Conservation (phyloP, 64 coral and sea anemone species). For the Montipora capricornis region DNA sequence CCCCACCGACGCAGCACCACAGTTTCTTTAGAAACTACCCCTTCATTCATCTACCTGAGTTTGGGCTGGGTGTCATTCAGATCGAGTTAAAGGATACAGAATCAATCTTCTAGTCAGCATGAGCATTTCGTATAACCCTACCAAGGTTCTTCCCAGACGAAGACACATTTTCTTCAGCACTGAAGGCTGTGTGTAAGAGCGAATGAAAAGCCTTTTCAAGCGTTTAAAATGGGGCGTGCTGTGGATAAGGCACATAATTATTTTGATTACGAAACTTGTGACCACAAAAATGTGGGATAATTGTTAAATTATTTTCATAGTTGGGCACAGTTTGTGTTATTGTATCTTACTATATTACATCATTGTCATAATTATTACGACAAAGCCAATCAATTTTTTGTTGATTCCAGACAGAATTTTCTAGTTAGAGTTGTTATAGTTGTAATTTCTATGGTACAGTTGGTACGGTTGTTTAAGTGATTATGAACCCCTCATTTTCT, state of each 20-base stretch:
- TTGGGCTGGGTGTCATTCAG: conserved; percentile 54
- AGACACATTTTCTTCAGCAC: conserved; percentile 34
- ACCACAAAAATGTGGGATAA: background rate
- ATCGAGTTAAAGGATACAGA: conserved; percentile 49
- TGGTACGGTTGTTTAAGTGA: background rate
- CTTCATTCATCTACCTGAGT: conserved; percentile 49
- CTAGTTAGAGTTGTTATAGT: no score
- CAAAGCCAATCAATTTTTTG: background rate
- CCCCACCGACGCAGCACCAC: no score
- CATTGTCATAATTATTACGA: background rate
- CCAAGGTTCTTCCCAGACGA: conserved; percentile 33
- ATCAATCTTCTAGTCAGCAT: conserved; percentile 63
- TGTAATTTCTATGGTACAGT: background rate
- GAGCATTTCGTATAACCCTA: conserved; percentile 26
- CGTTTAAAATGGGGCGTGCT: conserved; percentile 34
- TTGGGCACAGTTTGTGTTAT: background rate
- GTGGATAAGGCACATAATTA: background rate
- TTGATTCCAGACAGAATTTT: background rate
- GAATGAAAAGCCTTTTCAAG: conserved; percentile 68
- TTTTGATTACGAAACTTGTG: background rate
- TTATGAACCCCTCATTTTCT: background rate
- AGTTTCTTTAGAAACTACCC: no score
- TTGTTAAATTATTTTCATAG: background rate
- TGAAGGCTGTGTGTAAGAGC: conserved; percentile 42
- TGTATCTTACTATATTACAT: background rate